Percentiles rank a stretch among this genome's conserved stretches.
These are phyloP conservation scores for Shinisaurus crocodilurus DNA, from an alignment of 2,113 vertebrate species.

Conservation along the genomic window DNA sequence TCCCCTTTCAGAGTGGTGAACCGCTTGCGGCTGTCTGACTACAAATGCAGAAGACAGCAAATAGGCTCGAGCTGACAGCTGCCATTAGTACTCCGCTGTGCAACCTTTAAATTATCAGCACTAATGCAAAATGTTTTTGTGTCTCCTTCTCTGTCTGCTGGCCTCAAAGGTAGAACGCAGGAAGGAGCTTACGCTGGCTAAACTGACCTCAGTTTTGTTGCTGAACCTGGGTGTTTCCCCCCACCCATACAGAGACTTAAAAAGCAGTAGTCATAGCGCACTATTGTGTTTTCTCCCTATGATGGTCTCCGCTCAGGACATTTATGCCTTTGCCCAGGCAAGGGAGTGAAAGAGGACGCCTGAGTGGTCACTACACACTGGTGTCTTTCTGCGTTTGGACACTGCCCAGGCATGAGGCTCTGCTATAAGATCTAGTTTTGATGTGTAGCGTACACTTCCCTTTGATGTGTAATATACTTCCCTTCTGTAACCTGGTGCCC, in stretches of 20 bases:
- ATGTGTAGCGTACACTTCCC: too few relatives aligned
- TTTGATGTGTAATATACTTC: neutral
- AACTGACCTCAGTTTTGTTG: neutral
- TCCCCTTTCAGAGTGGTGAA: neutral
- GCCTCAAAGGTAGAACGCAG: neutral
- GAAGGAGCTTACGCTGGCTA: neutral
- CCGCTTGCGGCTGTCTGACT: neutral
- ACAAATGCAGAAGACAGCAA: neutral
- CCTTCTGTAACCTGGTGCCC: too few relatives aligned
- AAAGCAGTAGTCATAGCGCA: neutral
- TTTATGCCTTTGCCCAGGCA: neutral
- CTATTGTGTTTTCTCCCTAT: neutral
- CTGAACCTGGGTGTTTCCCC: neutral
- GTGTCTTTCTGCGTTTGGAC: too few relatives aligned
- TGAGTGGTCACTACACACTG: neutral
- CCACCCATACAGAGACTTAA: neutral
- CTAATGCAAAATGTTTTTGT: neutral
- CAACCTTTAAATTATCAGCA: neutral
- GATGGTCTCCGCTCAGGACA: neutral
- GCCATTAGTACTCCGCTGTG: too few relatives aligned
- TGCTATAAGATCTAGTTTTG: neutral
- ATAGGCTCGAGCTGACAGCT: too few relatives aligned
- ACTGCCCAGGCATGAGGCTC: neutral
- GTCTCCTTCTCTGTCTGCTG: neutral
- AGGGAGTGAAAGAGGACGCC: neutral